These are phyloP conservation scores for Brachionus paranguensis DNA, from an alignment of 1,140 invertebrate genomes.

Conservation along the genomic window DNA sequence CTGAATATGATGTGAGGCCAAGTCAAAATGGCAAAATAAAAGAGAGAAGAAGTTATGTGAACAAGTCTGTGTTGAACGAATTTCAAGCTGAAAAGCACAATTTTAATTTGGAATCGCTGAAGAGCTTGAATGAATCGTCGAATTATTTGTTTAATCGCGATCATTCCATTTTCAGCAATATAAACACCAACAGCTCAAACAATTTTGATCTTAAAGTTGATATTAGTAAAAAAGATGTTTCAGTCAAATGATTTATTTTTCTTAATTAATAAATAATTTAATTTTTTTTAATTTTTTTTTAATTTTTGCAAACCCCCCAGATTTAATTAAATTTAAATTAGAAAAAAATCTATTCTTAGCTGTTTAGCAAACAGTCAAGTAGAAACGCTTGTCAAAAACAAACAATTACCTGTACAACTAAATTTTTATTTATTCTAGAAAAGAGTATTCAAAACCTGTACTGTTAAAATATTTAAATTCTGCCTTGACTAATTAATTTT, in stretches of 20 bases:
- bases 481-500: too few species aligned
- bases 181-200: background rate
- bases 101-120: conserved; percentile 28
- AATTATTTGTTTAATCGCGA: background rate
- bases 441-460: background rate
- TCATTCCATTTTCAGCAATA: background rate
- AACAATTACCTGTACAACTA: background rate
- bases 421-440: background rate
- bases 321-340: too few species aligned
- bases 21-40: background rate
- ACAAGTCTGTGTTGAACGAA: background rate
- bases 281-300: background rate
- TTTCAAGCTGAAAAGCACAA: background rate
- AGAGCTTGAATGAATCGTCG: conserved; percentile 30
- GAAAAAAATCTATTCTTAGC: background rate
- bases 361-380: background rate
- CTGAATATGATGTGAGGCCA: background rate
- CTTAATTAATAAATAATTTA: background rate
- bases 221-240: conserved; percentile 21
- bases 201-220: conserved; percentile 31
- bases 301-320: background rate
- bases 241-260: conserved; percentile 15
- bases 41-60: background rate
- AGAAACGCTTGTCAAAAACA: background rate
- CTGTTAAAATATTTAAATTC: too few species aligned